phyloP scores from a whole-genome alignment of 2,113 vertebrate species.

The Alethe diademata region DNA sequence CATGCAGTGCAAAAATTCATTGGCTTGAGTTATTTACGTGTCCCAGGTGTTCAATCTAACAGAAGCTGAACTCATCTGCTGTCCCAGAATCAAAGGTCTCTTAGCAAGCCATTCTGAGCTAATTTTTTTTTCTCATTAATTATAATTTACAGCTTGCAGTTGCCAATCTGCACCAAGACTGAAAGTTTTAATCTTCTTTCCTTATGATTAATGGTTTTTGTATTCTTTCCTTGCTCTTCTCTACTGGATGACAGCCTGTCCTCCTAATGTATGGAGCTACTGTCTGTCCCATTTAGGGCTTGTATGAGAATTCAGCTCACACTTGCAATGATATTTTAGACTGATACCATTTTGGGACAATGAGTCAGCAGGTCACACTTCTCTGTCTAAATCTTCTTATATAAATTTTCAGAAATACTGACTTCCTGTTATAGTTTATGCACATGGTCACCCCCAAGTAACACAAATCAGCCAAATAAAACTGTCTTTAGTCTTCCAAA shows the following conservation, averaged over 20 bases:
- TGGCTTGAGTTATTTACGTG: neutral
- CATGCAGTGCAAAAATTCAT: neutral
- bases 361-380: slow-evolving; percentile 27
- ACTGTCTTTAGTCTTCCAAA: neutral
- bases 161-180: neutral
- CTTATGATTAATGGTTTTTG: neutral
- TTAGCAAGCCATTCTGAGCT: neutral
- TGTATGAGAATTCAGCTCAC: slow-evolving; percentile 7
- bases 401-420: slow-evolving; percentile 4
- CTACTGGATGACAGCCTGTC: neutral
- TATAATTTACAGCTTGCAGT: neutral
- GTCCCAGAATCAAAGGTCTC: neutral
- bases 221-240: neutral
- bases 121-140: neutral
- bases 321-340: slow-evolving; percentile 29
- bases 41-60: neutral
- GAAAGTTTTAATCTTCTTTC: neutral
- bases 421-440: neutral
- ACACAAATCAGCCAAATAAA: slow-evolving; percentile 8
- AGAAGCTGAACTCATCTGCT: neutral
- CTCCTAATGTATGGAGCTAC: neutral
- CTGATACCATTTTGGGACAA: slow-evolving; percentile 29
- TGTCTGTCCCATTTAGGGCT: neutral
- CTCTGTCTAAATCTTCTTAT: neutral
- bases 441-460: neutral